These are phyloP conservation scores for Nomada flava DNA, from an alignment of 2,888 invertebrate genomes.

Conservation along the genomic window DNA sequence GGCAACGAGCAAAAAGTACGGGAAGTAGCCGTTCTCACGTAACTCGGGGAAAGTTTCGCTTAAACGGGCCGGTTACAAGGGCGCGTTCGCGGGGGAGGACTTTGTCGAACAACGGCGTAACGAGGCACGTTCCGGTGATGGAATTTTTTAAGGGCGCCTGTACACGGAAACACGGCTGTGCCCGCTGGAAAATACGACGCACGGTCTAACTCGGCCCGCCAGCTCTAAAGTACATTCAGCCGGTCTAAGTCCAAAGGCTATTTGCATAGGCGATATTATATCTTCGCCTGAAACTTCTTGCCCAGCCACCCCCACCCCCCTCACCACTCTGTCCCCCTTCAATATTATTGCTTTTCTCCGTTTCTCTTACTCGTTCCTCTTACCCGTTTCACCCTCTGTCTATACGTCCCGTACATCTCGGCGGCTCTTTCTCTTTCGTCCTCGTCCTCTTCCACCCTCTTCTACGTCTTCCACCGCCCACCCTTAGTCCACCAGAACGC, in stretches of 20 bases:
- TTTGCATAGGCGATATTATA: conserved; percentile 84
- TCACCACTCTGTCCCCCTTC: conserved; percentile 51
- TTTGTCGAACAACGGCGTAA: conserved; percentile 55
- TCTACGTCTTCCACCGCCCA: conserved; percentile 27
- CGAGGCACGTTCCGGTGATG: conserved; percentile 60
- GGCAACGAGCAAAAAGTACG: not conserved
- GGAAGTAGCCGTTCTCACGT: conserved; percentile 42
- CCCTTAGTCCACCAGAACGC: conserved; percentile 69
- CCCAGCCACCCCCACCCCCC: conserved; percentile 46
- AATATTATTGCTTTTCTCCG: conserved; percentile 52
- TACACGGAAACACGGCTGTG: conserved; percentile 35
- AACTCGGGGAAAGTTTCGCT: conserved; percentile 52
- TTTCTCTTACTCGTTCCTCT: conserved; percentile 60
- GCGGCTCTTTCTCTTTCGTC: conserved; percentile 67
- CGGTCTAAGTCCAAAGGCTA: conserved; percentile 84
- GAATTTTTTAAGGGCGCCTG: conserved; percentile 63
- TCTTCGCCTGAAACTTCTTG: conserved; percentile 73
- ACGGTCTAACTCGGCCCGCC: conserved; percentile 70
- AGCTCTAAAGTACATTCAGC: conserved; percentile 81
- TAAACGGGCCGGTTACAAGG: conserved; percentile 13
- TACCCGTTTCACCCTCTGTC: conserved; percentile 59
- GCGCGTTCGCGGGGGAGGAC: conserved; percentile 35
- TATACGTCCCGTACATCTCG: conserved; percentile 56
- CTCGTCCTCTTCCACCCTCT: conserved; percentile 32
- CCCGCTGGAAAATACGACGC: conserved; percentile 61